Evolutionary conservation across 2,797 vertebrate species (phyloP), one percentile per base, ranked within the genome.

Genomic region (Gymnothorax javanicus): DNA sequence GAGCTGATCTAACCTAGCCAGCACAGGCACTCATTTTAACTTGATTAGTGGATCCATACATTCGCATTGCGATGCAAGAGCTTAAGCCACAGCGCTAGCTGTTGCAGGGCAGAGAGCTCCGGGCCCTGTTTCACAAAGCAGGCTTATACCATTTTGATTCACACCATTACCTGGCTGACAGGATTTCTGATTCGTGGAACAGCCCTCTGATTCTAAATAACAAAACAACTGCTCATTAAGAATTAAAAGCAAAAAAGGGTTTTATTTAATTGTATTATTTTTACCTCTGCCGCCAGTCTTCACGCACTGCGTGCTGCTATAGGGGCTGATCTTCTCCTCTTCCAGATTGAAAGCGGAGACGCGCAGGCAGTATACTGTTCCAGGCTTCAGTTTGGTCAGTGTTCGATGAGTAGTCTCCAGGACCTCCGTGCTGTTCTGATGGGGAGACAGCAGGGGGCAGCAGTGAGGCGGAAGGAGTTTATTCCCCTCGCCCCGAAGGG

Each of bases 321-420:
- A 81, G 17, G 52, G 58, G 33, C 87, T 90, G 77, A 0, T 60
- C 58, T 88, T 90, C 0, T 86, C 50, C 0, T 12, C 69, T 0
- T 7, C 13, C 13, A 17, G 20, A 20, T 17, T 85, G 83, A 87
- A 79, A 23, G 84, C 81, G 13, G 13, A 59, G 64, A 90, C 59
- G 23, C 77, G 84, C 52, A 90, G 69, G 60, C 89, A 90, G 86
- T 87, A 88, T 27, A 69, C 54, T 52, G 84, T 87, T 69, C 73
- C 9, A 1, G 87, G 84, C 25, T 87, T 43, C 27, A 90, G 84
- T 4, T 15, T 7, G 3, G 33, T 7, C 62, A 88, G 59, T 1
- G 56, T 83, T 8, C 15, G 23, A 7, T 84, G n/a, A 50, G 77
- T 84, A 3, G 13, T 12, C 2, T 50, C 0, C 2, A 89, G 23